Conservation (phyloP, 1,140 invertebrate genomes). For the Drosophila mayri region DNA sequence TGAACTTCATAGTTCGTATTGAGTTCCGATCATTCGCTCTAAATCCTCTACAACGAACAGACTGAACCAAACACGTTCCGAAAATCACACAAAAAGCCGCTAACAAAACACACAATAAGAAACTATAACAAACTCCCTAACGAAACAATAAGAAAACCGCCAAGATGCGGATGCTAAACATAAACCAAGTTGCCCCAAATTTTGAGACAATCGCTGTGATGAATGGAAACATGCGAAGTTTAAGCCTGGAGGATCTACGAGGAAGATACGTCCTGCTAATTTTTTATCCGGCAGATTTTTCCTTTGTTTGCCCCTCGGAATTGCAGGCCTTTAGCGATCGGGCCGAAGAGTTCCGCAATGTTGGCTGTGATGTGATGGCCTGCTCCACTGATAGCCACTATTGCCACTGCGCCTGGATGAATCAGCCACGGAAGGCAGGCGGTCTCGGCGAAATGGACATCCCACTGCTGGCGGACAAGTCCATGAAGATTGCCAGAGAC, state of each 20-base stretch:
- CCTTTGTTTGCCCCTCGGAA: constrained; percentile 97
- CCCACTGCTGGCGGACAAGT: constrained; percentile 97
- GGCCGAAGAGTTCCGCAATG: constrained; percentile 92
- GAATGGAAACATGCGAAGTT: constrained; percentile 94
- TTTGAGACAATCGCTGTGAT: constrained; percentile 93
- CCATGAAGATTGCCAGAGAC: constrained; percentile 91
- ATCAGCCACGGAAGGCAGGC: constrained; percentile 95
- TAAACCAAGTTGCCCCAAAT: constrained; percentile 88
- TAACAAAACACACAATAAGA: not conserved
- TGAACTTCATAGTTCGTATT: not conserved
- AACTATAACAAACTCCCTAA: too few species aligned
- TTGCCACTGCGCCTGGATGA: constrained; percentile 96
- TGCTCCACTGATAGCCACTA: constrained; percentile 96
- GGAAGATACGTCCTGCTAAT: constrained; percentile 98
- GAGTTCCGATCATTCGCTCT: not conserved
- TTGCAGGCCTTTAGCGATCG: constrained; percentile 97
- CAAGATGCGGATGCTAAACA: constrained; percentile 43
- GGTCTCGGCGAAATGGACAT: constrained; percentile 98
- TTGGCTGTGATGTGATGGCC: constrained; percentile 93
- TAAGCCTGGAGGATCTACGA: constrained; percentile 93
- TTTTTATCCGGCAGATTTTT: constrained; percentile 99
- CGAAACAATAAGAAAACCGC: not conserved
- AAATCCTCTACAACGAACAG: not conserved
- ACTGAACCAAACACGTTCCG: not conserved
- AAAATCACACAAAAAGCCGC: not conserved